Base-by-base conservation (phyloP, 1,140 invertebrate genomes). In the Lepidurus couesii region DNA sequence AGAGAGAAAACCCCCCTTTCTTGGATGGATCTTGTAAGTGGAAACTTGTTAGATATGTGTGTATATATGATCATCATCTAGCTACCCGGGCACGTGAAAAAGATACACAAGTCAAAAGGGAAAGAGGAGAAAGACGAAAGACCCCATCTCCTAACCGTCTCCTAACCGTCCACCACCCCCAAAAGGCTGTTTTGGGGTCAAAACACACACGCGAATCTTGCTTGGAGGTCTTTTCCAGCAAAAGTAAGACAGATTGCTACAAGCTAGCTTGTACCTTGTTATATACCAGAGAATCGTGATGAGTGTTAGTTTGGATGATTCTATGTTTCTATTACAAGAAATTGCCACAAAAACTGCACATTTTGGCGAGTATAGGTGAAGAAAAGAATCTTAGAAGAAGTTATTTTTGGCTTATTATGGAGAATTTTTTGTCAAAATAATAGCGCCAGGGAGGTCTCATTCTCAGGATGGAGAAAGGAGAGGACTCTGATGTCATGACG, bases 1-100 rank as follows among this genome's bases (percentile, higher is more conserved):
- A 65, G 16, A 65, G 53, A 21, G 53, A 34, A n/a, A n/a, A 3
- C 34, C 34, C 34, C 34, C 34, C 34, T 10, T 21, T 65, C 21
- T 13, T n/a, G 53, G 53, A 10, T 65, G 53, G 53, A 65, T 65
- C 53, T 65, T 65, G 53, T 65, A 65, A 65, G 53, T 65, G 53
- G 53, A 65, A 21, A 9, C 53, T 65, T 65, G 53, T 65, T 65
- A 65, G 53, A 65, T 65, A 21, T 65, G 53, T 65, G 53, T 65
- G 53, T 65, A 34, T 34, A 65, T 65, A 65, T 65, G 53, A 65
- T 65, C 53, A 65, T 65, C 53, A 65, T 65, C 53, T 65, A n/a
- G 53, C 53, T 65, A 65, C 53, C 21, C 53, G 21, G 21, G 21
- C 53, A 65, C 53, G 53, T 65, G 53, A 65, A 65, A 65, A 65